A percentile compares a stretch with the other conserved stretches of the same genome.
phyloP scores from a whole-genome alignment of 1,140 invertebrate species.

The Dryas iulia region DNA sequence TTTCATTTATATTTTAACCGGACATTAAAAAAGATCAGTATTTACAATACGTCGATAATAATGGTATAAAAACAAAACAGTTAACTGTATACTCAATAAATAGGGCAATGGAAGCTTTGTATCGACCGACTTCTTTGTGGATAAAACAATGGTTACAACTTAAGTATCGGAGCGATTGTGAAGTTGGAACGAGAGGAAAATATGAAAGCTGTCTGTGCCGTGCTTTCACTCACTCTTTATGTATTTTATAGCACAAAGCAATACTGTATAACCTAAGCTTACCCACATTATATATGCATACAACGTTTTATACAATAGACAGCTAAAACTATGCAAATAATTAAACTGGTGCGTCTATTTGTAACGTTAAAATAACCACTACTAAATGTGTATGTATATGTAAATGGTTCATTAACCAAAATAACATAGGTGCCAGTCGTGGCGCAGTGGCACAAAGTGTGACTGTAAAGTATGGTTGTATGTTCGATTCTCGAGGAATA shows the following conservation, averaged over 20 bases:
- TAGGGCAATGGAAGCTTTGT: constrained; percentile 43
- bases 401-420: too few species aligned
- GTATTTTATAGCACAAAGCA: constrained; percentile 25
- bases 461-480: too few species aligned
- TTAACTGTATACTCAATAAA: constrained; percentile 30
- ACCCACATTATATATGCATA: neutral
- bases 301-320: too few species aligned
- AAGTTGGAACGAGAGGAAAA: constrained; percentile 17
- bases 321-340: too few species aligned
- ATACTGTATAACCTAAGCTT: constrained; percentile 29
- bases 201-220: constrained; percentile 15
- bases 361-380: too few species aligned
- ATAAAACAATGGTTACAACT: constrained; percentile 46
- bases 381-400: too few species aligned
- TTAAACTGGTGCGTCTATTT: too few species aligned
- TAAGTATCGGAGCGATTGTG: constrained; percentile 13
- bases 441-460: too few species aligned
- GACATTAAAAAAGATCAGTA: neutral
- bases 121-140: constrained; percentile 47
- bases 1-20: neutral
- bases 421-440: too few species aligned
- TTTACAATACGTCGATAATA: neutral
- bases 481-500: too few species aligned
- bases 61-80: neutral
- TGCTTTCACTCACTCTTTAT: constrained; percentile 5